Base-by-base conservation (phyloP, 2,797 vertebrate species). In the Sphenodon punctatus region DNA sequence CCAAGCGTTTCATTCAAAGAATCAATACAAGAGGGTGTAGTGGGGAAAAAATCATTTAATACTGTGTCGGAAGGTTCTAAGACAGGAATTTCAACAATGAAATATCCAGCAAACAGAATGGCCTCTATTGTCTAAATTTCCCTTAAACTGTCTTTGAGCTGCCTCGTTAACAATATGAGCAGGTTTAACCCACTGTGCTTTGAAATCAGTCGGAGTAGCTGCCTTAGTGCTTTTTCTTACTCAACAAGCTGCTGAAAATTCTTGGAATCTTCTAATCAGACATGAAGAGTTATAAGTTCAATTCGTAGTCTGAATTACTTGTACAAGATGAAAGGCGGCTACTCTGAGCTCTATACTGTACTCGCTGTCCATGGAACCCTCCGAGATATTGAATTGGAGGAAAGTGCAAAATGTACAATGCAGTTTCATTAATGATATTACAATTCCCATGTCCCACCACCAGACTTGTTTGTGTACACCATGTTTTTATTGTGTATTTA, bases 121-220 rank as follows among this genome's bases (percentile, higher is more conserved):
- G 27, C 63, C 51, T 66, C 72, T 2, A 59, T 81, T 82, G 67
- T 55, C 74, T 78, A 68, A 86, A 76, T 56, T 65, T 78, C 73
- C n/a, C 56, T 49, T 81, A 70, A 83, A 80, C 70, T 61, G 39
- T 72, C 71, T 87, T 72, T 51, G 64, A 81, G 68, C 61, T 81
- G 69, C 43, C 84, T 83, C 68, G 23, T 88, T 83, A 86, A 78
- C 32, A 4, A 1, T 67, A 56, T 4, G 46, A 82, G 20, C 38
- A 81, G 39, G 19, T 88, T 82, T 84, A 90, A 77, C 78, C 75
- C 73, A 71, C 42, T 8, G 15, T 76, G 81, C 86, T 91, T 92
- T 80, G 81, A 76, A 89, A 91, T 59, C 86, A 88, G 77, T 72
- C 38, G 68, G 56, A 91, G 69, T 53, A 46, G 88, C 77, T 86